These are phyloP conservation scores for Coregonus suidteri DNA, from an alignment of 2,797 vertebrate species.

Conservation along the genomic window DNA sequence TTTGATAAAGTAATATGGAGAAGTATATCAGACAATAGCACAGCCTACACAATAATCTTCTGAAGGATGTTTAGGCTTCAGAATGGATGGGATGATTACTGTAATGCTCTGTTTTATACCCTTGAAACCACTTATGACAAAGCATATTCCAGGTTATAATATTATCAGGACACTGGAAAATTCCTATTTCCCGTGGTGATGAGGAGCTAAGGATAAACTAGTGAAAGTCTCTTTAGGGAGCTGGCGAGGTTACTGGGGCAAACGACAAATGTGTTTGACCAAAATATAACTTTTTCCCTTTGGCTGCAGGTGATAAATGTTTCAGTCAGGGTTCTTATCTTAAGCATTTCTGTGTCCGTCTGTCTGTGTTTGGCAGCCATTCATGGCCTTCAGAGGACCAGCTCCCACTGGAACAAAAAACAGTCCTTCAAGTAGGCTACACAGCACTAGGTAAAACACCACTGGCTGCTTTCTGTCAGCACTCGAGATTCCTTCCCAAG, in stretches of 20 bases:
- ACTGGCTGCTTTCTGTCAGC: neutral
- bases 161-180: neutral
- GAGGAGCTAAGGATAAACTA: neutral
- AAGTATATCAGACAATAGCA: neutral
- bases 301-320: conserved; percentile 73
- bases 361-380: conserved; percentile 57
- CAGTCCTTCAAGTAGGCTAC: conserved; percentile 49
- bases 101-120: neutral
- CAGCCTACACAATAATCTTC: neutral
- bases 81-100: neutral
- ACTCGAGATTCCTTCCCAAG: conserved; percentile 11
- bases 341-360: conserved; percentile 55
- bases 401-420: conserved; percentile 49
- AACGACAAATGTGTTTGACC: conserved; percentile 18
- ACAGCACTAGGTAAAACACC: conserved; percentile 26
- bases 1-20: no score
- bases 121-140: neutral
- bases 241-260: conserved; percentile 31
- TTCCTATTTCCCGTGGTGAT: neutral
- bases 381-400: conserved; percentile 64
- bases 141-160: neutral
- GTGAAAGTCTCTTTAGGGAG: neutral
- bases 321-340: conserved; percentile 66
- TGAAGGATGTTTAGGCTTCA: neutral
- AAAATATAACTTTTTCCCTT: conserved; percentile 19